Base-by-base conservation (phyloP, 2,797 vertebrate genomes). In the Coranthus polyacanthus region DNA sequence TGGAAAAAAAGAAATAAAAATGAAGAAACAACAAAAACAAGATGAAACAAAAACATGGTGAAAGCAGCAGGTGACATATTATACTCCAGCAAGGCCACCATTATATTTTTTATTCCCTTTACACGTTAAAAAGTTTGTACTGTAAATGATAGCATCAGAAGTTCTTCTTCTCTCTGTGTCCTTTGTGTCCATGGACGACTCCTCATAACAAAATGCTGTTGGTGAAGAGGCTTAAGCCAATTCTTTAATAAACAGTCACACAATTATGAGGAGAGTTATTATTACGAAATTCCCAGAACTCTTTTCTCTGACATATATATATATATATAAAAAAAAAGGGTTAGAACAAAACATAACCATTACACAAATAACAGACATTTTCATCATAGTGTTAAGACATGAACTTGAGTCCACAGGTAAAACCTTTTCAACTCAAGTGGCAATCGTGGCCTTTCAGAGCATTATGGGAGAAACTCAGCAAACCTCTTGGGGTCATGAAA, bases 41-140 rank as follows among this genome's bases (percentile, higher is more conserved):
- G 36, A 64, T 60, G 43, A 9, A 72, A 43, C 5, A 68, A 75
- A 77, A 65, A 56, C 64, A 41, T 61, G 22, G 68, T 72, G 45
- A 90, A 85, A 89, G 87, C 87, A 89, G 86, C 88, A 83, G 79
- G 78, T 81, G 79, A 83, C 84, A 49, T 63, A 37, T 78, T 68
- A 56, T 16, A 75, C 64, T 73, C 77, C 66, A 82, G 72, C 75
- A 42, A 60, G 61, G 79, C 71, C 85, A 84, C 84, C 75, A 3
- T 80, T 54, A 64, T 63, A 36, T 26, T 3, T 26, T 26, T 26
- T 29, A 65, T 87, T 89, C 88, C 89, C 87, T 90, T 92, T 86
- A 75, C 77, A 68, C 53, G 45, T 64, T 60, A 36, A 69, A 78
- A 84, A 45, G 36, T 59, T 84, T 52, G 55, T 54, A 67, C 62